A percentile compares a stretch with the other conserved stretches of the same genome.
These are phyloP conservation scores for Uloborus diversus DNA, from an alignment of 1,140 invertebrate genomes.

Conservation along the genomic window DNA sequence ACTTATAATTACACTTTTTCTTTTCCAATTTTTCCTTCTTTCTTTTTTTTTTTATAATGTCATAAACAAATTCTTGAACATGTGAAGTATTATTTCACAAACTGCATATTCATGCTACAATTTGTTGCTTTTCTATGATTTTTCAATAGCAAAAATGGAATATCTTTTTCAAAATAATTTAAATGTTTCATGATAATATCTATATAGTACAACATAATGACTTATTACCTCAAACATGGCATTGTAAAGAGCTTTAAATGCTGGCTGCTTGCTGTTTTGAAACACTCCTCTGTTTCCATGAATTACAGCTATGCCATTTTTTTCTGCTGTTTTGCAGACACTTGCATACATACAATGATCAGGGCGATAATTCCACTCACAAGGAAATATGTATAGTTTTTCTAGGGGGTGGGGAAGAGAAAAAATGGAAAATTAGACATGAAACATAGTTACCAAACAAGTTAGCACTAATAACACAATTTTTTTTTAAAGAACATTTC, in stretches of 20 bases:
- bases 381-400: slow-evolving; percentile 82
- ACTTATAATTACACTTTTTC: no score
- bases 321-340: slow-evolving; percentile 79
- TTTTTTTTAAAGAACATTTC: no score
- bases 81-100: background rate
- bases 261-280: slow-evolving; percentile 85
- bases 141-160: background rate
- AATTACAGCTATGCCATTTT: slow-evolving; percentile 80
- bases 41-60: no score
- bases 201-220: background rate
- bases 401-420: slow-evolving; percentile 73
- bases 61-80: background rate
- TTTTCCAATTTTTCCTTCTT: no score
- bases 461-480: no score
- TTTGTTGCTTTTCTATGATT: background rate
- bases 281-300: slow-evolving; percentile 89
- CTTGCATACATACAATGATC: slow-evolving; percentile 94
- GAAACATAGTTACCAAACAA: no score
- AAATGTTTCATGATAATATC: background rate
- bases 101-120: background rate
- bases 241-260: slow-evolving; percentile 80
- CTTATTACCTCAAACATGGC: slow-evolving; percentile 70
- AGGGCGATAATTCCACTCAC: slow-evolving; percentile 89
- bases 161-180: background rate
- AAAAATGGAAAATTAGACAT: no score